phyloP scores from a whole-genome alignment of 2,888 invertebrate species.

The Unio delphinus region DNA sequence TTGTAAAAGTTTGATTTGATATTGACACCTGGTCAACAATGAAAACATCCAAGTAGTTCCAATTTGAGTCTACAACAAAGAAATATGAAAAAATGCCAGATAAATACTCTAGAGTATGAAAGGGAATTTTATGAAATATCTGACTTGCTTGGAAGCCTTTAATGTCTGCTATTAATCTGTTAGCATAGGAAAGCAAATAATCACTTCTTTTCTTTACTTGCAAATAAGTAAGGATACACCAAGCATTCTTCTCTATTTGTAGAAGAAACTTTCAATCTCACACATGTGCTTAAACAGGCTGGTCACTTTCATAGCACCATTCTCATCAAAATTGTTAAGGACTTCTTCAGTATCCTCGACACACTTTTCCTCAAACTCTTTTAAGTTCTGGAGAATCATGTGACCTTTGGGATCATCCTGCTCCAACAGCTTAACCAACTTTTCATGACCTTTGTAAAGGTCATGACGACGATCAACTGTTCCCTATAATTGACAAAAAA shows the following conservation, averaged over 20 bases:
- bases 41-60: too few relatives aligned
- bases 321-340: constrained; percentile 60
- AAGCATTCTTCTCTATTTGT: constrained; percentile 53
- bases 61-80: too few relatives aligned
- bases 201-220: too few relatives aligned
- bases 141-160: too few relatives aligned
- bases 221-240: too few relatives aligned
- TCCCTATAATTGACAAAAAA: constrained; percentile 7
- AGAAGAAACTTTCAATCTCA: constrained; percentile 73
- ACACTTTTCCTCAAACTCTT: constrained; percentile 70
- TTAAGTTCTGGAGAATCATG: constrained; percentile 69
- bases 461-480: constrained; percentile 74
- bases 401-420: constrained; percentile 39
- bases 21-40: too few relatives aligned
- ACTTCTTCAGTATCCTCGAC: constrained; percentile 69
- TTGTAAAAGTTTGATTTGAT: too few relatives aligned
- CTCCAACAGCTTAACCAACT: constrained; percentile 65
- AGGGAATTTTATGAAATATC: too few relatives aligned
- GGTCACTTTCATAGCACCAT: constrained; percentile 65
- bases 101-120: too few relatives aligned
- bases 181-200: too few relatives aligned
- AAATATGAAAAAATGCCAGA: too few relatives aligned
- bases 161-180: too few relatives aligned
- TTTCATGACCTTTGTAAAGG: constrained; percentile 79
- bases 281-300: constrained; percentile 71